A percentile compares a stretch with the other conserved stretches of the same genome.
phyloP scores from a whole-genome alignment of 2,888 invertebrate species.

The Drosophila phalerata region DNA sequence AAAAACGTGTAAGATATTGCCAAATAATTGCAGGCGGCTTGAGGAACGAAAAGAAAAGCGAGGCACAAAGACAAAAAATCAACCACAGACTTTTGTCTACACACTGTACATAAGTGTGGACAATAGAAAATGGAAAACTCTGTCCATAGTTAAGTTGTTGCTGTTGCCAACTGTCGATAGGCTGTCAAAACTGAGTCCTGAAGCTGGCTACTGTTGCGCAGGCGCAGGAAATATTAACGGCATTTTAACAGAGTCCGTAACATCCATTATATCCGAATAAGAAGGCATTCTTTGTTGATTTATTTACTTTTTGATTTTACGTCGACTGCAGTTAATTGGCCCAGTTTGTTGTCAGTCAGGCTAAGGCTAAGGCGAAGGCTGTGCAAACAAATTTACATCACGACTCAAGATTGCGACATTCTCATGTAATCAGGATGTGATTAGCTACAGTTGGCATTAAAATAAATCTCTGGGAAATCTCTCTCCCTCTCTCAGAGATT shows the following conservation, averaged over 20 bases:
- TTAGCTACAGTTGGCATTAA: constrained; percentile 46
- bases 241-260: constrained; percentile 25
- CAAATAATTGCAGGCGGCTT: constrained; percentile 71
- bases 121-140: constrained; percentile 25
- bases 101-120: constrained; percentile 13
- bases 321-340: constrained; percentile 74
- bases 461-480: constrained; percentile 19
- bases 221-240: constrained; percentile 71
- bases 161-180: constrained; percentile 64
- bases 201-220: constrained; percentile 52
- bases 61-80: constrained; percentile 71
- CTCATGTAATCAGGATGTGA: constrained; percentile 71
- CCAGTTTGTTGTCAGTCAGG: constrained; percentile 62
- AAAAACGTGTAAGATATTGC: constrained; percentile 63
- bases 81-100: constrained; percentile 66
- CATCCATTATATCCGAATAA: not conserved
- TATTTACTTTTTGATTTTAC: constrained; percentile 77
- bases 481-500: not conserved
- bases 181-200: constrained; percentile 68
- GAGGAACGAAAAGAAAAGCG: constrained; percentile 45
- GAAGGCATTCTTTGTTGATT: constrained; percentile 49
- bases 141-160: constrained; percentile 34
- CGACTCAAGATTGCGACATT: constrained; percentile 67
- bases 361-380: constrained; percentile 49
- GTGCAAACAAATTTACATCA: constrained; percentile 67